Base-by-base conservation (phyloP, 2,888 invertebrate genomes). In the Ferrisia virgata region DNA sequence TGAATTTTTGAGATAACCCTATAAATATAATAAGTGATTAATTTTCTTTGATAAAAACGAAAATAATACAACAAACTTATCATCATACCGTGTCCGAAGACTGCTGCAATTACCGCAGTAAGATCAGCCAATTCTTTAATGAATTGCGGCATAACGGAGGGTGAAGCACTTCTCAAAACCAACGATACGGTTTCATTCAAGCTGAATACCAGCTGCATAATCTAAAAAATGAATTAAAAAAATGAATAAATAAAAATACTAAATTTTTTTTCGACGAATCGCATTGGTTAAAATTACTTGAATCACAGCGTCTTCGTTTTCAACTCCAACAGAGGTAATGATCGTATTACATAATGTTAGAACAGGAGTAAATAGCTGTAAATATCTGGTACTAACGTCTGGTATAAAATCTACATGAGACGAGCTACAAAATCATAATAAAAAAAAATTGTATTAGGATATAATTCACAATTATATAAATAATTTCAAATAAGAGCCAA, bases 121-220 rank as follows among this genome's bases (percentile, higher is more conserved):
- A 96, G 90, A 15, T 93, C 91, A 4, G 95, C 93, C 69, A 96
- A 90, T 88, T 96, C 96, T 86, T 92, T 91, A 36, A 96, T 89
- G 31, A 93, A 91, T 0, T 93, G 91, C 1, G 91, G 87, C 0
- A 93, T 92, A 8, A 94, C 91, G 83, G 90, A 91, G 0, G 94
- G 93, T 86, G 90, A 90, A 0, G 93, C 92, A 64, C 92, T 92
- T 85, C 96, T 91, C 79, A 97, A 89, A 81, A 96, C 92, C 86
- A 93, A 91, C 87, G 95, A 94, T 84, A 96, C 91, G 85, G 94
- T 93, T 87, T 97, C 96, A 81, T 93, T 90, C 88, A 97, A 96
- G 85, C 94, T 93, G 81, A 96, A 91, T 69, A 97, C 88, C 87
- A 95, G 93, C 87, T 94, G 93, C 87, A 95, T 92, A 79, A 96